A percentile compares a stretch with the other conserved stretches of the same genome.
Conservation (phyloP, 2,888 invertebrate species). For the Zaprionus obscuricornis region DNA sequence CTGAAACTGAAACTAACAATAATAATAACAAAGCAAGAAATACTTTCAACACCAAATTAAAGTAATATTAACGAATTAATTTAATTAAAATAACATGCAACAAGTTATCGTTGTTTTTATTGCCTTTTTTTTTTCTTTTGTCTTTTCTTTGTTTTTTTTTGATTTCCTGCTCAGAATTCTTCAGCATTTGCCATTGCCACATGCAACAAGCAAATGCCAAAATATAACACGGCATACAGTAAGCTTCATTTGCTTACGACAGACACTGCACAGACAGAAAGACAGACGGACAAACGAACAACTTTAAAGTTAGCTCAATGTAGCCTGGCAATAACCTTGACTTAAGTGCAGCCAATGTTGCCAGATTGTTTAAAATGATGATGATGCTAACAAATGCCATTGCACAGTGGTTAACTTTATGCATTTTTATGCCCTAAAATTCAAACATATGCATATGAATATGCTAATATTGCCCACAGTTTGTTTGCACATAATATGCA, state of each 20-base stretch:
- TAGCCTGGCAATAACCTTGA: constrained; percentile 57
- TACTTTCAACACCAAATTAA: constrained; percentile 71
- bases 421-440: not conserved
- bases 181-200: constrained; percentile 19
- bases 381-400: constrained; percentile 6
- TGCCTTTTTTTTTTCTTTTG: not conserved
- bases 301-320: no score
- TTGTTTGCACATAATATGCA: constrained; percentile 27
- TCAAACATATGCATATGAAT: no score
- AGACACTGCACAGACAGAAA: not conserved
- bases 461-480: no score
- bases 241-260: constrained; percentile 24
- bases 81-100: constrained; percentile 65
- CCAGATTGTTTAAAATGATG: no score
- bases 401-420: constrained; percentile 30
- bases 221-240: constrained; percentile 3
- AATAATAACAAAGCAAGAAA: constrained; percentile 51
- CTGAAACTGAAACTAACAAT: no score
- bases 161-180: constrained; percentile 68
- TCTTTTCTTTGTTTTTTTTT: constrained; percentile 7
- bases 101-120: constrained; percentile 30
- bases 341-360: constrained; percentile 2
- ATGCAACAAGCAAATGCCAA: constrained; percentile 24
- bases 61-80: constrained; percentile 65
- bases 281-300: no score